Base-by-base conservation (phyloP, 2,113 vertebrate species). In the Brachirus orientalis region DNA sequence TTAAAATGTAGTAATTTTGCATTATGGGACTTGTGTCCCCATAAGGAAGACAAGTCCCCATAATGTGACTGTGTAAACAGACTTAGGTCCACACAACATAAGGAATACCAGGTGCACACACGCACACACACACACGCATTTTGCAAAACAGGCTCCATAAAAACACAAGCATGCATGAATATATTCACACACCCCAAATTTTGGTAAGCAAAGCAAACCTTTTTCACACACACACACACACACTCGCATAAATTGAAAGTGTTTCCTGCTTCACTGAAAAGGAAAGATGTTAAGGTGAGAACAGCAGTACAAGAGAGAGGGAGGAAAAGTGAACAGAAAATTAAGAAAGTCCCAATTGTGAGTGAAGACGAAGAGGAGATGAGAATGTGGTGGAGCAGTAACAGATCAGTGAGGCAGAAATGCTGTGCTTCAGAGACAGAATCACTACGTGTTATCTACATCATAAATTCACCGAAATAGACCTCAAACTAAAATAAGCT, bases 151-250 rank as follows among this genome's bases (percentile, higher is more conserved):
- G 17, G 6, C 63, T 60, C n/a, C 52, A 44, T 63, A 18, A 60
- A 72, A 75, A 71, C 52, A 67, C 64, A 56, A 19, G 17, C 72
- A 77, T 9, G 72, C 65, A 65, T 77, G 75, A 79, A 74, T 62
- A 43, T 35, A 74, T 79, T 82, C 68, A 63, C 57, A 65, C 50
- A 8, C 69, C 74, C 72, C 83, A 69, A 52, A 80, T 62, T 78
- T 68, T 65, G 50, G 47, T 28, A 40, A 56, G 51, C 13, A 18
- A 54, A 50, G 63, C 68, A 75, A 44, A 46, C 47, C 47, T 44
- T 16, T 44, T 44, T 16, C 16, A 47, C 38, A 57, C 16, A 56
- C 36, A 40, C 65, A 19, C 0, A 50, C 52, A 56, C n/a, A 56
- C 44, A 41, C 41, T 59, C 36, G n/a, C 10, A 36, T 58, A 14